These are phyloP conservation scores for Ruditapes philippinarum DNA, from an alignment of 1,140 invertebrate species.

Conservation along the genomic window DNA sequence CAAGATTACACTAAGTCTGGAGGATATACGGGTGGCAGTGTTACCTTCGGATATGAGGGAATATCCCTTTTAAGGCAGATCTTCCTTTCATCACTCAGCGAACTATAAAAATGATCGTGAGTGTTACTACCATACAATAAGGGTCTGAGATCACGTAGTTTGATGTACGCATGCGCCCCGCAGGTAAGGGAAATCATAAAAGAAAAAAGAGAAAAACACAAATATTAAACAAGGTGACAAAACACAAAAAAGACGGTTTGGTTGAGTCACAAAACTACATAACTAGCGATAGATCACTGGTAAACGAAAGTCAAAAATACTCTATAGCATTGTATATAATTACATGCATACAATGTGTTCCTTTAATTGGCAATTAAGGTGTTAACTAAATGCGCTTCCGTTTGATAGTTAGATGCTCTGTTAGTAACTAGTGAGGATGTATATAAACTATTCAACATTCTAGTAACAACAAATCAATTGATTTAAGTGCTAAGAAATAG, in stretches of 20 bases:
- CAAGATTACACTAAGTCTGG: not conserved
- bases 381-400: too few relatives aligned
- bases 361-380: too few relatives aligned
- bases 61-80: constrained; percentile 85
- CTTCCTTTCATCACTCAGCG: constrained; percentile 85
- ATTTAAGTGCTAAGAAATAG: too few relatives aligned
- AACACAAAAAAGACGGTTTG: not conserved
- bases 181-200: constrained; percentile 65
- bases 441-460: too few relatives aligned
- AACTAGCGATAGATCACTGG: not conserved
- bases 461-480: too few relatives aligned
- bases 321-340: too few relatives aligned
- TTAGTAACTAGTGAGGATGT: too few relatives aligned
- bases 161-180: constrained; percentile 60
- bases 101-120: constrained; percentile 84
- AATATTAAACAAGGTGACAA: constrained; percentile 25
- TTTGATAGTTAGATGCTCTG: too few relatives aligned
- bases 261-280: constrained; percentile 21
- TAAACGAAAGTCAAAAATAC: not conserved
- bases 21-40: not conserved
- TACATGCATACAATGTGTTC: too few relatives aligned
- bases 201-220: constrained; percentile 68
- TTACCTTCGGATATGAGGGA: constrained; percentile 86
- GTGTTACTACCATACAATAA: constrained; percentile 71
- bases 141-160: constrained; percentile 69